phyloP scores from a whole-genome alignment of 30 jellyfish, hydroid and myxozoan species.

The Pseudorhiza aurosa region DNA sequence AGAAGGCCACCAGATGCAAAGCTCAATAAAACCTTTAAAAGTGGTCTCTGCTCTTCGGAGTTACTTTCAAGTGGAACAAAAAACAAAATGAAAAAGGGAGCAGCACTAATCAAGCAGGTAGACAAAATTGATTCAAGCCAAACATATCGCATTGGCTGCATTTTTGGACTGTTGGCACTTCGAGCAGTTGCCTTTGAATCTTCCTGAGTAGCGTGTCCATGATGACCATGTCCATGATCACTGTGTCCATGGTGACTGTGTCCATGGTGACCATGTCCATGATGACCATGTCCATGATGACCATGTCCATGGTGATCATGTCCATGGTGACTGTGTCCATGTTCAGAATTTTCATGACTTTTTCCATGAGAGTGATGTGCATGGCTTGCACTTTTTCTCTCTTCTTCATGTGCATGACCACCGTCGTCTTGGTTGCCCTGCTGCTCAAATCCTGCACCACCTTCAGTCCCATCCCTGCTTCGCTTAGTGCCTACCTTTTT shows the following conservation, averaged over 20 bases:
- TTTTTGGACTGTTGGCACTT: not conserved
- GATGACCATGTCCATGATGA: conserved; percentile 45
- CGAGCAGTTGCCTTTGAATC: conserved; percentile 12
- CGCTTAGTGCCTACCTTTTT: not conserved
- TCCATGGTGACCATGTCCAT: conserved; percentile 59
- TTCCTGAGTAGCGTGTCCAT: conserved; percentile 29
- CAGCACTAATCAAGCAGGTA: conserved; percentile 94
- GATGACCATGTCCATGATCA: conserved; percentile 34
- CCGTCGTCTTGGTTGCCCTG: not conserved
- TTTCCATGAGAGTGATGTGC: not conserved
- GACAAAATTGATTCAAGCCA: conserved; percentile 93
- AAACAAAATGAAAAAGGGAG: conserved; percentile 91
- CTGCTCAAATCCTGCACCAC: not conserved
- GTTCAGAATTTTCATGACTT: conserved; percentile 23
- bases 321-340: conserved; percentile 15
- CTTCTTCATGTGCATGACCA: not conserved
- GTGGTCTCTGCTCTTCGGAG: conserved; percentile 84
- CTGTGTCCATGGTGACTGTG: conserved; percentile 31
- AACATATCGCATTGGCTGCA: conserved; percentile 51
- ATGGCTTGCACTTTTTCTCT: not conserved
- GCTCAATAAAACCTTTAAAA: conserved; percentile 76
- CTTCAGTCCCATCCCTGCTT: not conserved
- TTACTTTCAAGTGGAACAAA: conserved; percentile 91
- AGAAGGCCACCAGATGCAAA: conserved; percentile 97
- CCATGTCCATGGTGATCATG: conserved; percentile 42